phyloP scores from a whole-genome alignment of 2,888 invertebrate species.

The Pogonocherus hispidulus region DNA sequence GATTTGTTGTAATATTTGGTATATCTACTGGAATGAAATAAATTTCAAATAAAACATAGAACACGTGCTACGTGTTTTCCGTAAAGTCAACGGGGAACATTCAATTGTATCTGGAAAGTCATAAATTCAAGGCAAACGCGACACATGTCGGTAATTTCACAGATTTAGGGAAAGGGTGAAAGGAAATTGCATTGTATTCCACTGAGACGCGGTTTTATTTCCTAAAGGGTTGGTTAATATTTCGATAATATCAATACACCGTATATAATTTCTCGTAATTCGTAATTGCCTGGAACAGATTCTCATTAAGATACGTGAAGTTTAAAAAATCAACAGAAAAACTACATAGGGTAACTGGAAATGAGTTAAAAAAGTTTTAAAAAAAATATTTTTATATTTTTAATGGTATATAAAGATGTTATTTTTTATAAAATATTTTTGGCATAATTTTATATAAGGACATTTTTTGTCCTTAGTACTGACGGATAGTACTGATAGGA shows the following conservation, averaged over 20 bases:
- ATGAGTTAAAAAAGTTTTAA: too few species aligned
- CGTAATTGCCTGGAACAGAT: slow-evolving; percentile 50
- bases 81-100: slow-evolving; percentile 39
- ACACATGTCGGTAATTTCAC: slow-evolving; percentile 61
- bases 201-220: slow-evolving; percentile 57
- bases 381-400: too few species aligned
- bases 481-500: too few species aligned
- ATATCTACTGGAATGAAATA: slow-evolving; percentile 1
- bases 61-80: slow-evolving; percentile 49
- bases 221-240: slow-evolving; percentile 54
- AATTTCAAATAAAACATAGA: slow-evolving; percentile 15
- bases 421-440: too few species aligned
- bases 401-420: too few species aligned
- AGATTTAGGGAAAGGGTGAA: slow-evolving; percentile 60
- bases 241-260: slow-evolving; percentile 46
- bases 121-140: slow-evolving; percentile 55
- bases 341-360: background rate
- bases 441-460: too few species aligned
- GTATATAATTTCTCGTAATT: slow-evolving; percentile 51
- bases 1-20: too few species aligned
- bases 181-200: slow-evolving; percentile 55
- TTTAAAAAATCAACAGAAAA: slow-evolving; percentile 7
- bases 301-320: slow-evolving; percentile 46
- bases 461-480: too few species aligned
- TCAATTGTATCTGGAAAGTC: slow-evolving; percentile 53